Conservation (phyloP, 1,140 invertebrate species). For the Rhopalosiphum maidis region DNA sequence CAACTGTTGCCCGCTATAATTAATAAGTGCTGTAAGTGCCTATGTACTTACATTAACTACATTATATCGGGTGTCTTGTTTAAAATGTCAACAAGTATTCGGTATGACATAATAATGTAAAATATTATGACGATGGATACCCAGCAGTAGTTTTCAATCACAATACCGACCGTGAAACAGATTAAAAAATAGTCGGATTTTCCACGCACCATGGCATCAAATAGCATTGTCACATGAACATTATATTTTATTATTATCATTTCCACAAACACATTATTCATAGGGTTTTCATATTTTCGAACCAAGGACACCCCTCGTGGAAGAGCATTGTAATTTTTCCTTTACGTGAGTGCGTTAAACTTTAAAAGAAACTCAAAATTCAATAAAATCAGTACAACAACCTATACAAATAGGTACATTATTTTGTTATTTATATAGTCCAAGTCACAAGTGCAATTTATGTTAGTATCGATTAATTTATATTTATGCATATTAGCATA, state of each 20-base stretch:
- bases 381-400: background rate
- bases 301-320: constrained; percentile 14
- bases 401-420: background rate
- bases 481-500: background rate
- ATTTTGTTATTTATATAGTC: background rate
- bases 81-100: background rate
- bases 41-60: background rate
- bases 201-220: constrained; percentile 14
- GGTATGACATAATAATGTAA: background rate
- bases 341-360: constrained; percentile 21
- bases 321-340: constrained; percentile 18
- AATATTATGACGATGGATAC: background rate
- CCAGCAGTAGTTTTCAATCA: background rate
- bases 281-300: constrained; percentile 8
- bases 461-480: background rate
- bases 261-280: background rate
- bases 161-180: constrained; percentile 20
- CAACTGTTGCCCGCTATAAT: too few relatives aligned
- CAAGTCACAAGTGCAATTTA: background rate
- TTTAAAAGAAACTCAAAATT: background rate
- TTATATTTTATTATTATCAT: constrained; percentile 27
- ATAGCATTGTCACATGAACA: constrained; percentile 8
- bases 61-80: background rate
- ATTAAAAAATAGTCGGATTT: constrained; percentile 39
- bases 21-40: too few relatives aligned